phyloP scores from a whole-genome alignment of 2,888 invertebrate genomes.

The Anoplius nigerrimus region DNA sequence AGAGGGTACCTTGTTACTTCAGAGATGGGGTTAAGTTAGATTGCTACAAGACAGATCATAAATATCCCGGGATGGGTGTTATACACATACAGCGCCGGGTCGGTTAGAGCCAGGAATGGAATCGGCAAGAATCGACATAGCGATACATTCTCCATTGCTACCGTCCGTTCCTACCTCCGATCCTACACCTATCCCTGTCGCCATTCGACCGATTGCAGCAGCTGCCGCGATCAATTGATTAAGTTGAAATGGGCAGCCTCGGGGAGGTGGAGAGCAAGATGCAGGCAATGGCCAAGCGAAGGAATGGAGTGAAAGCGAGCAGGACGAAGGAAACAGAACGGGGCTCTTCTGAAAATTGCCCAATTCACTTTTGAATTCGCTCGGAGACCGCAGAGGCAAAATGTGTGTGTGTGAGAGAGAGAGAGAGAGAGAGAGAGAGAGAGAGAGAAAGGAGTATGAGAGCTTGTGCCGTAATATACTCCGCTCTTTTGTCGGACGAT shows the following conservation, averaged over 20 bases:
- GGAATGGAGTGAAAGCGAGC: neutral
- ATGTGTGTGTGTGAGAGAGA: no score
- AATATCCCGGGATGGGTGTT: constrained; percentile 46
- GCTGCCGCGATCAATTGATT: neutral
- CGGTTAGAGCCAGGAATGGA: constrained; percentile 8
- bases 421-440: no score
- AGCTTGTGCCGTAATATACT: neutral
- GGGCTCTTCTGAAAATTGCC: no score
- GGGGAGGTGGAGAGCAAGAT: no score
- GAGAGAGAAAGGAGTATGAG: no score
- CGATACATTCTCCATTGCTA: neutral
- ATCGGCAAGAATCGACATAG: constrained; percentile 28
- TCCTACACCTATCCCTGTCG: no score
- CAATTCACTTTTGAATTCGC: no score
- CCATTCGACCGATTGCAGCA: neutral
- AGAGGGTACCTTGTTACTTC: constrained; percentile 30
- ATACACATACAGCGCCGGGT: neutral
- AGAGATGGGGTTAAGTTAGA: constrained; percentile 52
- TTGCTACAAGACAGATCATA: constrained; percentile 60
- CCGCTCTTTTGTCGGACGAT: no score
- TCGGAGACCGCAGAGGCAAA: no score
- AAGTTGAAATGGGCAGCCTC: neutral
- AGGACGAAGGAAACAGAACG: constrained; percentile 6
- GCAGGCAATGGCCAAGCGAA: neutral
- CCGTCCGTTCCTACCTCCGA: neutral